These are phyloP conservation scores for Eucidaris tribuloides DNA, from an alignment of 35 echinoderm and acorn worm species.

Conservation along the genomic window DNA sequence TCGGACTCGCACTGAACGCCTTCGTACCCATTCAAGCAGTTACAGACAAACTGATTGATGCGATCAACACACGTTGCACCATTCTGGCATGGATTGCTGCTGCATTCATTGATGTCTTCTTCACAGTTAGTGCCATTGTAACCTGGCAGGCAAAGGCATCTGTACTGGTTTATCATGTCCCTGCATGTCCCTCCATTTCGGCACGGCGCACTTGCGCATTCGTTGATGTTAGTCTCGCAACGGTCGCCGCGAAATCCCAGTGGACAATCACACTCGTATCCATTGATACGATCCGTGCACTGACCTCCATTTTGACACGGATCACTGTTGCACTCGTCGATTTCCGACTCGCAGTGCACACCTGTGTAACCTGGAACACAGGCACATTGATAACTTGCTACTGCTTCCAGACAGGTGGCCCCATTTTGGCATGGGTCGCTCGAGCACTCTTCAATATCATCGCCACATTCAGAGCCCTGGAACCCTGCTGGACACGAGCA, in stretches of 20 bases:
- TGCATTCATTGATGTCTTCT: slow-evolving; percentile 53
- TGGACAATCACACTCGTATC: slow-evolving; percentile 28
- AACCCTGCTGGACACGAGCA: slow-evolving; percentile 43
- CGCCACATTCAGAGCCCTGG: slow-evolving; percentile 27
- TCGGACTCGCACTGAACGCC: slow-evolving; percentile 37
- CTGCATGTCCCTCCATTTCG: slow-evolving; percentile 29
- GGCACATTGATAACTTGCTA: slow-evolving; percentile 32
- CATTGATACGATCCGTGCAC: slow-evolving; percentile 29
- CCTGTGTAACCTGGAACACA: slow-evolving; percentile 41
- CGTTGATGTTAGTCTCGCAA: slow-evolving; percentile 51
- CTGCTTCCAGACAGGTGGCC: slow-evolving; percentile 40
- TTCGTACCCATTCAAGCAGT: slow-evolving; percentile 25
- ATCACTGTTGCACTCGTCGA: slow-evolving; percentile 38
- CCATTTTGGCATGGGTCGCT: slow-evolving; percentile 50
- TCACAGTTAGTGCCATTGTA: slow-evolving; percentile 47
- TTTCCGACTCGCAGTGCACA: slow-evolving; percentile 32
- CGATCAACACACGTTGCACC: slow-evolving; percentile 45
- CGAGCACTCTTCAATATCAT: slow-evolving; percentile 46
- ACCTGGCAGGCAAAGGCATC: slow-evolving; percentile 15
- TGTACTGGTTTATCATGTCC: slow-evolving; percentile 25
- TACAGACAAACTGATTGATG: slow-evolving; percentile 27
- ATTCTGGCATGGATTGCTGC: slow-evolving; percentile 38
- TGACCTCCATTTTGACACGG: slow-evolving; percentile 52
- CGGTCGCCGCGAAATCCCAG: slow-evolving; percentile 12
- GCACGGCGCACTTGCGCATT: slow-evolving; percentile 28